phyloP scores from a whole-genome alignment of 1,140 invertebrate species.

The Pseudobourletiella spinata region DNA sequence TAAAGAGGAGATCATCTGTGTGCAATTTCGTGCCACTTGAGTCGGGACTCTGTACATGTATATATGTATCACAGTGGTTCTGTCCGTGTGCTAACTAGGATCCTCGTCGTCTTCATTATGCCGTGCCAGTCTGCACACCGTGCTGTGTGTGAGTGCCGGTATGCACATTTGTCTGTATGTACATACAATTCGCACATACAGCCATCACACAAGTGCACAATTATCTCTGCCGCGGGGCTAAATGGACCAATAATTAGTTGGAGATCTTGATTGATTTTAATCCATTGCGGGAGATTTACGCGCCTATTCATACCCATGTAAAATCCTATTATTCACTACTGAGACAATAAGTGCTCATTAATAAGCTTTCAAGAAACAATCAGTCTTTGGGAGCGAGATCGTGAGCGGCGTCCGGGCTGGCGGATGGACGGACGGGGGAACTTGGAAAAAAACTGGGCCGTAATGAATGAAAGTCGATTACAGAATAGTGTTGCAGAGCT shows the following conservation, averaged over 20 bases:
- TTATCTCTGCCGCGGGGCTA: not conserved
- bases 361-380: constrained; percentile 17
- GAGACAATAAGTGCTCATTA: constrained; percentile 19
- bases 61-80: too few relatives aligned
- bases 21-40: too few relatives aligned
- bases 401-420: too few relatives aligned
- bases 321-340: not conserved
- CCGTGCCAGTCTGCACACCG: too few relatives aligned
- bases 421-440: not conserved
- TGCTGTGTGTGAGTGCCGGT: too few relatives aligned
- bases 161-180: not conserved
- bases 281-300: not conserved
- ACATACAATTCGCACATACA: not conserved
- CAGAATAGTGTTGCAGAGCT: too few relatives aligned
- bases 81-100: too few relatives aligned
- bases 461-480: constrained; percentile 14
- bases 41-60: too few relatives aligned
- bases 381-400: constrained; percentile 1
- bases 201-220: too few relatives aligned
- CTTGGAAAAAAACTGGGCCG: not conserved
- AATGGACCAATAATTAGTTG: not conserved
- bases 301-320: not conserved
- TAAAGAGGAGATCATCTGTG: too few relatives aligned
- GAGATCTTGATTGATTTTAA: not conserved
- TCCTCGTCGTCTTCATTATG: too few relatives aligned